Base-by-base conservation (phyloP, 2,113 vertebrate genomes). In the Chloropsis cyanopogon region DNA sequence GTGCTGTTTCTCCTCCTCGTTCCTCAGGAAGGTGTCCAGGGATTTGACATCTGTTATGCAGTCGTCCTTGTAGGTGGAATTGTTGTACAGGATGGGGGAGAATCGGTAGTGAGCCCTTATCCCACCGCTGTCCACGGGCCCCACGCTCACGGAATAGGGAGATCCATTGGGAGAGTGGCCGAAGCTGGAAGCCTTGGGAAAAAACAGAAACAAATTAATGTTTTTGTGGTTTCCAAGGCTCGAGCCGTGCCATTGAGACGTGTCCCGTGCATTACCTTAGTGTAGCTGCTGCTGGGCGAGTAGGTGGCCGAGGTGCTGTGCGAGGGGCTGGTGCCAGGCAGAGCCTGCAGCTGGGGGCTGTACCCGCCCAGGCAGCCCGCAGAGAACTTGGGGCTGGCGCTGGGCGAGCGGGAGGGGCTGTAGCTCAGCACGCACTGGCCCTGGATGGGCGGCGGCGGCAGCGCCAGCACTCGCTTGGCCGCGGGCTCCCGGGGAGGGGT, bases 341-440 rank as follows among this genome's bases (percentile, higher is more conserved):
- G 90, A 28, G 94, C 94, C 87, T 98, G 98, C 0, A 99, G 97
- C 23, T 98, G 97, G 33, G 99, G 98, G 91, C 98, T 99, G 96
- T 98, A 99, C 0, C 98, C 98, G 0, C 98, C 42, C 4, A 99
- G 97, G 85, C 98, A 99, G 91, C 97, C 88, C 6, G 98, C 86
- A 5, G 98, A 95, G 95, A 99, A 99, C 65, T 99, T 99, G 42
- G 99, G 99, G 94, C 98, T 99, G 94, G 97, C 71, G 29, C 98
- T 98, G 23, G 98, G 98, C 0, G 98, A 98, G 9, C 99, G 98
- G 4, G 98, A 98, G 0, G 99, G 99, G 82, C 99, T 99, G 69
- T 99, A 99, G 92, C 98, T 99, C 82, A 99, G 97, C 50, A 99
- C 99, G 0, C 98, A 99, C 90, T 99, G 99, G 4, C 99, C 99